Percentiles rank a stretch among this genome's conserved stretches.
Evolutionary conservation across 2,888 invertebrate species (phyloP).

Genomic region (Ennomos erosarius): DNA sequence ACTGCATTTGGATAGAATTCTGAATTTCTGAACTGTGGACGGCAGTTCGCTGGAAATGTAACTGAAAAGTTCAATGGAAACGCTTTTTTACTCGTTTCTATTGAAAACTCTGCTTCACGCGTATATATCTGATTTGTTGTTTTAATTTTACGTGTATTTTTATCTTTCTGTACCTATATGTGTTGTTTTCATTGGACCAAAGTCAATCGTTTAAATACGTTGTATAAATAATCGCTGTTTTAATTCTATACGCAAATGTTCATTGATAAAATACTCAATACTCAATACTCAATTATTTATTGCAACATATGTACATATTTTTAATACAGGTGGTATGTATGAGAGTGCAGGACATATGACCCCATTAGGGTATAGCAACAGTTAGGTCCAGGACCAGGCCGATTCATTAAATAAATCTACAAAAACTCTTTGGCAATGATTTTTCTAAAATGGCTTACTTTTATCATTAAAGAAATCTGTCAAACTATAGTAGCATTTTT

Average conservation of each 20-base stretch:
- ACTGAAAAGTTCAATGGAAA: conserved; percentile 70
- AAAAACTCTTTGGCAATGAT: too few species aligned
- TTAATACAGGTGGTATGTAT: too few species aligned
- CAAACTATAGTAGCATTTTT: too few species aligned
- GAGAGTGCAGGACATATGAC: too few species aligned
- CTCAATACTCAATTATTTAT: too few species aligned
- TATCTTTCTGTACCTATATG: conserved; percentile 15
- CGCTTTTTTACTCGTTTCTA: conserved; percentile 64
- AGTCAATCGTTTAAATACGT: conserved; percentile 10
- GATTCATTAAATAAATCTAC: too few species aligned
- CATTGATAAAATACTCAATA: conserved; percentile 1
- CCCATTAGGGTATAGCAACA: too few species aligned
- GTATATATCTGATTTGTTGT: conserved; percentile 57
- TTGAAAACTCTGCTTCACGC: conserved; percentile 54
- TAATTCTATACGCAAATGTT: neutral
- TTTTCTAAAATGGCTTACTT: too few species aligned
- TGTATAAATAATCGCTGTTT: conserved; percentile 1
- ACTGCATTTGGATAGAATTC: conserved; percentile 64
- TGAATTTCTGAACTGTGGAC: conserved; percentile 69
- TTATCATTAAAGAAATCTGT: too few species aligned
- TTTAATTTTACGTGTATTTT: conserved; percentile 31
- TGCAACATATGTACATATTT: too few species aligned
- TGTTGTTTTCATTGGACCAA: conserved; percentile 17
- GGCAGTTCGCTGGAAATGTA: conserved; percentile 65
- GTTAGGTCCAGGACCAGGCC: too few species aligned